phyloP scores from a whole-genome alignment of 2,113 vertebrate genomes.

The Colinus virginianus region DNA sequence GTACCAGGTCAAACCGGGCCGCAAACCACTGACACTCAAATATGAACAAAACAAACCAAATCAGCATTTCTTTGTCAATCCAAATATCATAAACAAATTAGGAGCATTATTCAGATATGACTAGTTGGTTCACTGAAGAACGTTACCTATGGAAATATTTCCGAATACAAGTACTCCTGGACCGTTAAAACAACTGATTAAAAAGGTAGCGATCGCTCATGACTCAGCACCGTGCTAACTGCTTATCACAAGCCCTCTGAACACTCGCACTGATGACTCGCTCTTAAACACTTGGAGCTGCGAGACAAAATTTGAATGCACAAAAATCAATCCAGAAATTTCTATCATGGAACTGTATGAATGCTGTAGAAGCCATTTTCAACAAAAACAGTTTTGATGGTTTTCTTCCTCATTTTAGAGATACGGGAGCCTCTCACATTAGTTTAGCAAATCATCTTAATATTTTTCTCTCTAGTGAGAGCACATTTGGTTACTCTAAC shows the following conservation, averaged over 20 bases:
- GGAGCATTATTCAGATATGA: neutral
- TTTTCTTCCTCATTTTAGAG: neutral
- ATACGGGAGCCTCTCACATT: accelerated
- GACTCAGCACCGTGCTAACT: neutral
- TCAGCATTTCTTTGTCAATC: neutral
- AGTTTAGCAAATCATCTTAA: neutral
- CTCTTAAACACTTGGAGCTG: neutral
- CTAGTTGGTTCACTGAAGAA: neutral
- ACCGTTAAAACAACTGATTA: neutral
- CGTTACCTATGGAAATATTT: neutral
- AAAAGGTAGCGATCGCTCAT: neutral
- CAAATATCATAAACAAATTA: neutral
- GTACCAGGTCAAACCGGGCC: too few relatives aligned
- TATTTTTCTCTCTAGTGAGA: neutral
- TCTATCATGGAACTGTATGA: neutral
- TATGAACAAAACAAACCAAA: neutral
- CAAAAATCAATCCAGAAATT: neutral
- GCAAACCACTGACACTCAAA: too few relatives aligned
- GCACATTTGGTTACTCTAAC: neutral
- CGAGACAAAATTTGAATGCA: neutral
- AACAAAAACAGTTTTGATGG: accelerated
- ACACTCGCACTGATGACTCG: accelerated
- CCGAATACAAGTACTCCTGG: neutral
- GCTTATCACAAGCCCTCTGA: neutral
- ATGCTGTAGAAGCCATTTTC: neutral